Evolutionary conservation across 2,797 vertebrate genomes (phyloP), one percentile per base, ranked within the genome.

Genomic region (Crocidura indochinensis): DNA sequence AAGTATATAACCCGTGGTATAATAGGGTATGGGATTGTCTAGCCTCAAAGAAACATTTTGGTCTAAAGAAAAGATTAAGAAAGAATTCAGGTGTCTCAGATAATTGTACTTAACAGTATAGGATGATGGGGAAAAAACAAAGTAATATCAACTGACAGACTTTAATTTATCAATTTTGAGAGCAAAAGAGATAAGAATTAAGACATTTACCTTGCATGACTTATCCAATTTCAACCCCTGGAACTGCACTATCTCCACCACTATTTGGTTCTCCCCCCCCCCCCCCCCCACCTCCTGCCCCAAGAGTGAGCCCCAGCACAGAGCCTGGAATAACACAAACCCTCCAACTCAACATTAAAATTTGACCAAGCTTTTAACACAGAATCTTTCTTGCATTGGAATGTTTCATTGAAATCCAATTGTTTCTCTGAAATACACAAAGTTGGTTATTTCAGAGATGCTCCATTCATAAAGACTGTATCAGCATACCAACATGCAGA

Each of bases 321-420:
- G 53, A 56, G 53, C 53, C 53, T 56, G 53, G 53, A 56, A 15
- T 15, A 56, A 11, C 14, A 56, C 53, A 56, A 56, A 56, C 53
- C 53, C 53, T 56, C 53, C 53, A 14, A 14, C 53, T 56, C 53
- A 56, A 56, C 38, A 38, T 38, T 38, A 56, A 17, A 56, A 4
- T 14, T 56, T 56, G 14, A 56, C 22, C 62, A 64, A 64, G 62
- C 26, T 64, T 64, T 24, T 38, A 38, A 38, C 38, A 38, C 79
- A 91, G 26, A 84, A 90, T 5, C 44, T 90, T 92, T 79, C n/a
- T 60, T 87, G 1, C 22, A 90, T 90, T 31, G 4, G n/a, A 73
- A 84, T 80, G 81, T 80, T 84, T 10, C 87, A 27, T 74, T 92
- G 19, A 81, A 74, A 90, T 84, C 26, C 76, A n/a, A n/a, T 65